Conservation (phyloP, 2,888 invertebrate genomes). For the Hartigia nigra region DNA sequence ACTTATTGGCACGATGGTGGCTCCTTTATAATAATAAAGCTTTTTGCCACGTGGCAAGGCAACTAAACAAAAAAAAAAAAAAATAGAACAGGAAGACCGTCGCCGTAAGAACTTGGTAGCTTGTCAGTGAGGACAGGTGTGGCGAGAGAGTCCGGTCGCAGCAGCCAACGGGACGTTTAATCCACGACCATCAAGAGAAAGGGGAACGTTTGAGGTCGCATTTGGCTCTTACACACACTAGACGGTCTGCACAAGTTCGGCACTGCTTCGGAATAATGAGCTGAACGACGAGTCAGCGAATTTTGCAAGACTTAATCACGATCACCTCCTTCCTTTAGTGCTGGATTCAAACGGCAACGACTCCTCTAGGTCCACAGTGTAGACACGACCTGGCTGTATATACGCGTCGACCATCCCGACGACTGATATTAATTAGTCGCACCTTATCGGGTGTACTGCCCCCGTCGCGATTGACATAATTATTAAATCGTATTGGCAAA, state of each 20-base stretch:
- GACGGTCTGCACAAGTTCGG: constrained; percentile 19
- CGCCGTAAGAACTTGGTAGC: no score
- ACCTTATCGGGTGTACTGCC: constrained; percentile 30
- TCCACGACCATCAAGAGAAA: constrained; percentile 26
- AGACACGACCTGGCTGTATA: neutral
- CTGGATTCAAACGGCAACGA: no score
- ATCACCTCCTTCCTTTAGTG: no score
- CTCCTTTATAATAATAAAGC: neutral
- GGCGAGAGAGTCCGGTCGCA: constrained; percentile 12
- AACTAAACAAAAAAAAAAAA: neutral
- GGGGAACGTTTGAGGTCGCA: constrained; percentile 15
- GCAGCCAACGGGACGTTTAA: constrained; percentile 23
- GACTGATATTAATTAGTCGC: constrained; percentile 47
- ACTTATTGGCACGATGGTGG: neutral
- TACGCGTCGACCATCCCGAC: constrained; percentile 12
- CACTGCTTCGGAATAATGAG: constrained; percentile 36
- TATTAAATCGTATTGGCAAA: constrained; percentile 31
- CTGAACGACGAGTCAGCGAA: constrained; percentile 48
- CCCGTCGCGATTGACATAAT: constrained; percentile 43
- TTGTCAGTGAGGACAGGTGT: neutral
- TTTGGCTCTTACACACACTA: no score
- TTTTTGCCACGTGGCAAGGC: constrained; percentile 1
- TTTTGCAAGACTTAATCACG: constrained; percentile 44
- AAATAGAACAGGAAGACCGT: neutral
- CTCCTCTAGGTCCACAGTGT: no score